Percentiles rank a stretch among this genome's conserved stretches.
Evolutionary conservation across 2,113 vertebrate genomes (phyloP).

Genomic region (Sprattus sprattus): DNA sequence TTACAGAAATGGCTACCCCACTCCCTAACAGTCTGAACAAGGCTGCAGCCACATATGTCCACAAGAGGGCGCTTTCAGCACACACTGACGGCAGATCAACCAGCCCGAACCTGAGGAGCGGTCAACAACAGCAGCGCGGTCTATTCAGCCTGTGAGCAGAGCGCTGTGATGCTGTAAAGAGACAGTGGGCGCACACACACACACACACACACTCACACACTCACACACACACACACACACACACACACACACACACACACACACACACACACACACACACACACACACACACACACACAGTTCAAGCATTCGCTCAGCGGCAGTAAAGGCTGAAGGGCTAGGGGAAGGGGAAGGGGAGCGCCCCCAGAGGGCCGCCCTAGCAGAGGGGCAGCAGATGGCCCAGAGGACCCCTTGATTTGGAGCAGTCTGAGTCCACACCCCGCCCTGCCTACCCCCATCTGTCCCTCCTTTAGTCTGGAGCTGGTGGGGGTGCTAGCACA

Average conservation of each 20-base stretch:
- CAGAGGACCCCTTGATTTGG: conserved; percentile 68
- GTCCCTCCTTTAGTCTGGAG: conserved; percentile 65
- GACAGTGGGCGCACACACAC: background rate
- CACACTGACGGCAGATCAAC: background rate
- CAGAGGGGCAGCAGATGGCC: conserved; percentile 69
- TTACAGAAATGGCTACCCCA: background rate
- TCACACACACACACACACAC: background rate
- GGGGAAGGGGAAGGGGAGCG: background rate
- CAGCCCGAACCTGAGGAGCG: background rate
- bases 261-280: conserved; percentile 13
- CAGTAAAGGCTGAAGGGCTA: background rate
- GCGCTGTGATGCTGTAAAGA: background rate
- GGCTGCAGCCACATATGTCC: conserved; percentile 47
- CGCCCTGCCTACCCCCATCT: conserved; percentile 72
- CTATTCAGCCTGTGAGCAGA: conserved; percentile 9
- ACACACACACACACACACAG: conserved; percentile 4
- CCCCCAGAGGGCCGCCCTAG: background rate
- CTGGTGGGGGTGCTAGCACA: conserved; percentile 57
- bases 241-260: background rate
- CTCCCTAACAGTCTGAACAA: background rate
- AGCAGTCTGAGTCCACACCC: conserved; percentile 63
- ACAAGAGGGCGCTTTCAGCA: conserved; percentile 54
- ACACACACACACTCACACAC: background rate
- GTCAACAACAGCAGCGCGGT: background rate
- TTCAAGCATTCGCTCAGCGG: background rate